A percentile compares a stretch with the other conserved stretches of the same genome.
Evolutionary conservation across 2,888 invertebrate genomes (phyloP).

Genomic region (Lepetodrilus schrolli): DNA sequence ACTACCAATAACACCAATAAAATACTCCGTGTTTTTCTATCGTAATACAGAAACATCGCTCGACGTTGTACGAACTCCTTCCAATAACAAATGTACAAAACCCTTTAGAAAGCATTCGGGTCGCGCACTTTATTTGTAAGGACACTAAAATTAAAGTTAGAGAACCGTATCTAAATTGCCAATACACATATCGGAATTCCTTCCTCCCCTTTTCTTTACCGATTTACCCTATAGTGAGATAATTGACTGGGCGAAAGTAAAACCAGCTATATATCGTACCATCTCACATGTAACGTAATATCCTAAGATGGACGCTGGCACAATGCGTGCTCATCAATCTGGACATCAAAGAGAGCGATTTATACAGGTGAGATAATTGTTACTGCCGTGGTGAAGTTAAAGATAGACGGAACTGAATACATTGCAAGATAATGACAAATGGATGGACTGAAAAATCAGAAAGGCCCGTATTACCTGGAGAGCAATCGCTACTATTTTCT

Average conservation of each 20-base stretch:
- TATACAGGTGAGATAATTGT: slow-evolving; percentile 26
- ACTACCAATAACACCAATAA: too few relatives aligned
- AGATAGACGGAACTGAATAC: not conserved
- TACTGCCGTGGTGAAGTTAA: not conserved
- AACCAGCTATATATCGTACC: not conserved
- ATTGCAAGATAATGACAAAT: slow-evolving; percentile 25
- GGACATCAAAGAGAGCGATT: not conserved
- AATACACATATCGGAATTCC: not conserved
- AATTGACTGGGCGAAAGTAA: not conserved
- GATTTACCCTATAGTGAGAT: slow-evolving; percentile 2
- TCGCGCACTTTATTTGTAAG: too few relatives aligned
- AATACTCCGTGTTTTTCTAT: too few relatives aligned
- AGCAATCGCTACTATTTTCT: slow-evolving; percentile 7
- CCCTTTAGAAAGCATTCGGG: too few relatives aligned
- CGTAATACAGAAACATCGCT: too few relatives aligned
- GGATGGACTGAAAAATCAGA: not conserved
- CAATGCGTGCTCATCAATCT: slow-evolving; percentile 22
- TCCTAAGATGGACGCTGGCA: not conserved
- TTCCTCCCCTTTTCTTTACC: not conserved
- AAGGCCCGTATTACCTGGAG: not conserved
- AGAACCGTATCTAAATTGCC: not conserved
- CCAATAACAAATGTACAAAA: too few relatives aligned
- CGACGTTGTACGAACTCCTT: too few relatives aligned
- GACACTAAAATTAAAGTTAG: not conserved
- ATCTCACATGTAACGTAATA: slow-evolving; percentile 17